Evolutionary conservation across 2,888 invertebrate genomes (phyloP), one percentile per base, ranked within the genome.

Genomic region (Eurytoma adleriae): DNA sequence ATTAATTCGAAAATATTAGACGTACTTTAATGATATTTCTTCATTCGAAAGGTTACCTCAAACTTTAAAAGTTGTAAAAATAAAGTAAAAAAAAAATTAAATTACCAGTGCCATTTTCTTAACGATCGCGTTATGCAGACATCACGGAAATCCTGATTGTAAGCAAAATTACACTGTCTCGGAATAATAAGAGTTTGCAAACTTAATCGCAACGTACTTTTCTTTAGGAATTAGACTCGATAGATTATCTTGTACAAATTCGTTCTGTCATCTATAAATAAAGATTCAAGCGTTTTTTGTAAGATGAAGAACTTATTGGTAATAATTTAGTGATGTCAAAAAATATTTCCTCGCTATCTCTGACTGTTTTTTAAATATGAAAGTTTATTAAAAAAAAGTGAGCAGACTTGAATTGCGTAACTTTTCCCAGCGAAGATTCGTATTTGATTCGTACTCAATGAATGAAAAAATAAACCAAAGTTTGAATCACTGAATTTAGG

Each of bases 21-120:
- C 48, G 7, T 66, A 59, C 62, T 62, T 66, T 50, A 27, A 27
- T 40, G 3, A 57, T 59, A 67, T 61, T 78, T 56, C 66, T 72
- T 69, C 75, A 30, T 71, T 70, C 52, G 66, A 70, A 30, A 79
- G 69, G 79, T 79, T 79, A 79, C 79, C 79, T 79, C 75, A 66
- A 66, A 61, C 48, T 70, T 70, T 2, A 59, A 75, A 75, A 64
- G 52, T 70, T 70, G 56, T 75, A 64, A 75, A 74, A 79, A 40
- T 10, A 14, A 68, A 69, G 54, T 59, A 62, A 40, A 73, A 18
- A 56, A 67, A 68, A 57, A 2, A 59, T 62, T 62, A 30, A n/a
- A 62, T 61, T 62, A 80, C 68, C 77, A 80, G 83, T 83, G 83
- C 83, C 83, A 83, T 83, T 80, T 78, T 66, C 16, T 68, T 64